A percentile compares a stretch with the other conserved stretches of the same genome.
These are phyloP conservation scores for Horisme vitalbata DNA, from an alignment of 2,888 invertebrate species.

Conservation along the genomic window DNA sequence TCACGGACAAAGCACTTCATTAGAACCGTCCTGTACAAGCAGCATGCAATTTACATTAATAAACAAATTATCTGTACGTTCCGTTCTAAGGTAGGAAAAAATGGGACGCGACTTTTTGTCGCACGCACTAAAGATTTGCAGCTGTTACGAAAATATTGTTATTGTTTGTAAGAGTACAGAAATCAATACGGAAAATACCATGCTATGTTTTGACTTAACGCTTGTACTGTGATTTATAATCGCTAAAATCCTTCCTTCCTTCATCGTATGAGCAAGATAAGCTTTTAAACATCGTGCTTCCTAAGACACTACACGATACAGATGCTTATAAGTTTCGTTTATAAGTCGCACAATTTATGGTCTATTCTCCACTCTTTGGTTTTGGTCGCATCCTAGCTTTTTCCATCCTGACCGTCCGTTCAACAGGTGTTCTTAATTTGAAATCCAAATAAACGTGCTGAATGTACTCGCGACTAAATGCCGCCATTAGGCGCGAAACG, in stretches of 20 bases:
- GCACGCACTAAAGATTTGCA: not conserved
- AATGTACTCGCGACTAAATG: constrained; percentile 50
- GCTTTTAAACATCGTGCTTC: too few relatives aligned
- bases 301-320: too few relatives aligned
- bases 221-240: too few relatives aligned
- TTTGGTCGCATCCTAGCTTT: constrained; percentile 11
- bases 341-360: not conserved
- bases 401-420: constrained; percentile 30
- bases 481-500: constrained; percentile 47
- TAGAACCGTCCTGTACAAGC: constrained; percentile 47
- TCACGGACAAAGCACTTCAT: constrained; percentile 49
- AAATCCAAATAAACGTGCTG: constrained; percentile 62
- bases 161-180: too few relatives aligned
- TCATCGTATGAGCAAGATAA: too few relatives aligned
- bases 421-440: constrained; percentile 76
- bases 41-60: constrained; percentile 63
- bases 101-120: constrained; percentile 10
- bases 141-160: too few relatives aligned
- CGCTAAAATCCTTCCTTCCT: too few relatives aligned
- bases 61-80: constrained; percentile 64
- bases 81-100: constrained; percentile 17
- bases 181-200: too few relatives aligned
- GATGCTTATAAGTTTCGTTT: too few relatives aligned
- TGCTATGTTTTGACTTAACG: too few relatives aligned
- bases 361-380: constrained; percentile 5